Evolutionary conservation across 2,797 vertebrate genomes (phyloP), one percentile per base, ranked within the genome.

Genomic region (Tokudaia muenninki): DNA sequence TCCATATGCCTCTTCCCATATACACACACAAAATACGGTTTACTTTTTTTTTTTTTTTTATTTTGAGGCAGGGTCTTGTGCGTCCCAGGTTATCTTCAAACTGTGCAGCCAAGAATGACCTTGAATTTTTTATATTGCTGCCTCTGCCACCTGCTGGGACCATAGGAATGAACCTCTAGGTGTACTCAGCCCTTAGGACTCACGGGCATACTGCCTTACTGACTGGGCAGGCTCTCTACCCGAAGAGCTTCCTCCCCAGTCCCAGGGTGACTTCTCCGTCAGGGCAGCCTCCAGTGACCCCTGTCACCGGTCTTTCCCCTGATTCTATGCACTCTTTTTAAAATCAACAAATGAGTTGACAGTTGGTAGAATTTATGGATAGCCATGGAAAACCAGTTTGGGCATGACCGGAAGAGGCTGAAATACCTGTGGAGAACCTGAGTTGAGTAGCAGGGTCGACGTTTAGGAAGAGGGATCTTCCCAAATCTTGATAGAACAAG

Each of bases 401-500:
- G 77, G 21, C 91, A 22, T 77, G 59, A 77, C 3, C 59, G 50
- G 78, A 78, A 65, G 37, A 74, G 41, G 65, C 50, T 59, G 44
- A 90, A 11, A 41, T 55, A n/a, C 37, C 29, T 87, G 47, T 80
- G 72, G 88, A 94, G 84, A 94, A 55, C 77, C 57, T 81, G 37
- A 95, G 29, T 78, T 81, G 37, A 95, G 29, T 78, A 83, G 22
- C 63, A 74, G 57, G 77, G 75, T 80, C n/a, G 37, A 61, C 67
- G 70, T 87, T 78, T 52, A 63, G 11, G 14, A 61, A 82, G 91
- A 84, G 79, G 37, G 37, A 72, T 61, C 83, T 95, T 83, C 59
- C 29, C 44, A 57, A 70, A 91, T 92, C 59, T 37, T 65, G 47
- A 91, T 90, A 95, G 65, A 89, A 70, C 31, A 74, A 96, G 83